phyloP scores from a whole-genome alignment of 2,888 invertebrate genomes.

The Scaptomyza tumidula region DNA sequence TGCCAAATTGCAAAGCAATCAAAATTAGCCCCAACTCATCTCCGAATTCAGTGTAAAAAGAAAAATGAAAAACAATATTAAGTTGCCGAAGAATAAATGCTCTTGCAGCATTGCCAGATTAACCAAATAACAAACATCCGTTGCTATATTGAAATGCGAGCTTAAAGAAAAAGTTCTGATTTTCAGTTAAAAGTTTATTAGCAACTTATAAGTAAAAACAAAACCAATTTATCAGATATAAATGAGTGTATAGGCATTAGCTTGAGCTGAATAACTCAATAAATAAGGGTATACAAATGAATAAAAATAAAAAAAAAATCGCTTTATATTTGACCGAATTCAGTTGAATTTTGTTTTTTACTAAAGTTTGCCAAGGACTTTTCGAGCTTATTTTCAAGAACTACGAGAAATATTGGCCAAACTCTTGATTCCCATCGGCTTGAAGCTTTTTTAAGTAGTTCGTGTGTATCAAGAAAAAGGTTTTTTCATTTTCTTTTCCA shows the following conservation, averaged over 20 bases:
- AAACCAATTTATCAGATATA: too few relatives aligned
- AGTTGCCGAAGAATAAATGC: slow-evolving; percentile 2
- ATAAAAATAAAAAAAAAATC: neutral
- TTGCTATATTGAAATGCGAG: neutral
- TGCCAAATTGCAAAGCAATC: slow-evolving; percentile 43
- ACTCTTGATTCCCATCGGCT: neutral
- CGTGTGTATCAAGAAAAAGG: neutral
- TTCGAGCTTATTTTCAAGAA: too few relatives aligned
- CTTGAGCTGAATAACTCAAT: neutral
- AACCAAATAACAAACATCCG: neutral
- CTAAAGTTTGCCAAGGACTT: slow-evolving; percentile 42
- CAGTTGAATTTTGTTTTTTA: slow-evolving; percentile 29
- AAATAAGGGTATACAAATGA: slow-evolving; percentile 7
- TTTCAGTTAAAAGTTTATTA: neutral
- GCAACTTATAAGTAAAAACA: neutral
- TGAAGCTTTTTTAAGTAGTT: neutral
- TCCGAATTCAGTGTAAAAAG: slow-evolving; percentile 23
- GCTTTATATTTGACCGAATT: slow-evolving; percentile 5
- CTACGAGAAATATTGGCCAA: neutral
- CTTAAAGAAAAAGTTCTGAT: neutral
- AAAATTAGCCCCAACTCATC: slow-evolving; percentile 29
- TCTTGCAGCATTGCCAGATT: neutral
- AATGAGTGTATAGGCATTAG: too few relatives aligned
- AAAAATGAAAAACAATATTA: slow-evolving; percentile 2
- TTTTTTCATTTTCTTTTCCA: neutral